These are phyloP conservation scores for Acipenser ruthenus DNA, from an alignment of 2,797 vertebrate genomes.

Conservation along the genomic window DNA sequence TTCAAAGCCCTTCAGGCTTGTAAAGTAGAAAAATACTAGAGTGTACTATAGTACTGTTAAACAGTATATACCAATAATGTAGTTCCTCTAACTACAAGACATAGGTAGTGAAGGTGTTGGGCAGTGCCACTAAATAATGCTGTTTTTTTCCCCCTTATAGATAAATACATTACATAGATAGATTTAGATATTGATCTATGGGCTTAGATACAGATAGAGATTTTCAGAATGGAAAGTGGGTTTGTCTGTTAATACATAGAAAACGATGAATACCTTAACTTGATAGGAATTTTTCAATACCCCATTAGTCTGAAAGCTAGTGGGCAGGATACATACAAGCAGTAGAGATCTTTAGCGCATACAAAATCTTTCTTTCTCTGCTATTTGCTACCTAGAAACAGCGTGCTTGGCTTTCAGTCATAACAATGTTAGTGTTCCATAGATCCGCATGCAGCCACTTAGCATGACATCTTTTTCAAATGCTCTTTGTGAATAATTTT, in stretches of 20 bases:
- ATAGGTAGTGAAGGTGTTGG: too few relatives aligned
- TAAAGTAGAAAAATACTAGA: too few relatives aligned
- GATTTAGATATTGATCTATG: background rate
- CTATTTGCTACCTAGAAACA: slow-evolving; percentile 4
- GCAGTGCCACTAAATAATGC: too few relatives aligned
- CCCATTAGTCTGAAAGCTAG: slow-evolving; percentile 5
- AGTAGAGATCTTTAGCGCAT: background rate
- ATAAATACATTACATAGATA: too few relatives aligned
- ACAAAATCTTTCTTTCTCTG: background rate
- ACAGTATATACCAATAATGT: too few relatives aligned
- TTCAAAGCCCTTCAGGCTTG: too few relatives aligned
- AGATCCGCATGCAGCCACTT: too few relatives aligned
- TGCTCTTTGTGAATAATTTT: slow-evolving; percentile 74
- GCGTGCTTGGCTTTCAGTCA: slow-evolving; percentile 1
- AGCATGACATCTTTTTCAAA: slow-evolving; percentile 46
- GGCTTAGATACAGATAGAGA: slow-evolving; percentile 3
- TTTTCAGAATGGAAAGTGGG: slow-evolving; percentile 5
- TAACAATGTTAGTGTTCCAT: too few relatives aligned
- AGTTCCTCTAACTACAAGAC: too few relatives aligned
- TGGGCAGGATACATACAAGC: background rate
- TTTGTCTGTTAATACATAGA: slow-evolving; percentile 3
- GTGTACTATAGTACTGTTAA: too few relatives aligned
- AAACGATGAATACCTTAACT: background rate
- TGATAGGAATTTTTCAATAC: background rate
- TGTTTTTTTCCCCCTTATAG: too few relatives aligned